Percentiles rank a stretch among this genome's conserved stretches.
Conservation (phyloP, 2,797 vertebrate genomes). For the Megalops cyprinoides region DNA sequence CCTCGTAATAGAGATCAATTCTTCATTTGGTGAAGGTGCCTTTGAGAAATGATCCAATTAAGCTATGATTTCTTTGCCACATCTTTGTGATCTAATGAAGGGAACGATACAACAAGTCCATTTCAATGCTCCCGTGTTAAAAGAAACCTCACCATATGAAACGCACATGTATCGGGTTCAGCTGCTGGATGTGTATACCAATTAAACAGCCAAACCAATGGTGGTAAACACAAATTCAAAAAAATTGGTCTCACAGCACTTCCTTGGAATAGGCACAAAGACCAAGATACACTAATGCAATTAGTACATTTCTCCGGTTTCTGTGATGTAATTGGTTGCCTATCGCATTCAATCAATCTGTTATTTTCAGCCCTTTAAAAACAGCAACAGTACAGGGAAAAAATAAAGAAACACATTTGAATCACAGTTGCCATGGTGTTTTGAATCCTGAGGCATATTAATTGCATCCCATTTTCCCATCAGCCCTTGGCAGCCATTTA, state of each 20-base stretch:
- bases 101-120: not conserved
- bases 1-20: not conserved
- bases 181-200: not conserved
- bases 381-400: not conserved
- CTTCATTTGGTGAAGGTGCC: not conserved
- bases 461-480: conserved; percentile 36
- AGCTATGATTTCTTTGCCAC: not conserved
- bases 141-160: not conserved
- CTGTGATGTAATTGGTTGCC: conserved; percentile 49
- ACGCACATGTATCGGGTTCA: not conserved
- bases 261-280: not conserved
- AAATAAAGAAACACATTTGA: conserved; percentile 17
- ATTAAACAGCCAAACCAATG: not conserved
- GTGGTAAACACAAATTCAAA: not conserved
- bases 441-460: conserved; percentile 30
- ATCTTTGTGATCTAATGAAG: not conserved
- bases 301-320: conserved; percentile 23
- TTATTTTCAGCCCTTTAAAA: conserved; percentile 29
- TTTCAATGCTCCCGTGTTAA: not conserved
- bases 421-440: conserved; percentile 36
- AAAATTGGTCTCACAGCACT: too few species aligned
- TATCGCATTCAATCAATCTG: conserved; percentile 48
- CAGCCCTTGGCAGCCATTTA: conserved; percentile 27
- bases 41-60: not conserved
- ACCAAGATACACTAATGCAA: conserved; percentile 17